Evolutionary conservation across 2,888 invertebrate species (phyloP).

Genomic region (Acrobeloides nanus): DNA sequence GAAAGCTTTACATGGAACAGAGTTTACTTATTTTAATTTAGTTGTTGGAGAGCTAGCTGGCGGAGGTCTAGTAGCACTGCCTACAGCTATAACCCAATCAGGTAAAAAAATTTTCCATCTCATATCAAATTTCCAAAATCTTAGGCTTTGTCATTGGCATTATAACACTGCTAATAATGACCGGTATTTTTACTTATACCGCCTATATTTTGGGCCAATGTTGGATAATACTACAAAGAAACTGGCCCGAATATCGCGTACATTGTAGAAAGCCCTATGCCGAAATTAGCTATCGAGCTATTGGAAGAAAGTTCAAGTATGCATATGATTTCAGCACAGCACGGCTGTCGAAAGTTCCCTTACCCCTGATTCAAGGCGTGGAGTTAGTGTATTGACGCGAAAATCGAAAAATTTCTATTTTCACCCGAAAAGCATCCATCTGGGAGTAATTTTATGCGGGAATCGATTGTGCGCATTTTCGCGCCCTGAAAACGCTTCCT

Average conservation of each 20-base stretch:
- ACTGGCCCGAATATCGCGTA: conserved; percentile 42
- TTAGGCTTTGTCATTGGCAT: conserved; percentile 38
- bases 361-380: too few species aligned
- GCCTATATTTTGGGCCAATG: conserved; percentile 41
- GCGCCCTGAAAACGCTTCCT: too few species aligned
- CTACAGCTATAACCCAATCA: conserved; percentile 46
- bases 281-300: conserved; percentile 46
- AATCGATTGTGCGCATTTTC: too few species aligned
- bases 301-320: too few species aligned
- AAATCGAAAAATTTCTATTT: too few species aligned
- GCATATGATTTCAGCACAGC: conserved; percentile 15
- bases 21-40: too few species aligned
- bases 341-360: too few species aligned
- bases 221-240: conserved; percentile 43
- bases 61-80: conserved; percentile 45
- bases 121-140: conserved; percentile 7
- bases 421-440: too few species aligned
- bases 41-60: conserved; percentile 49
- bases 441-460: too few species aligned
- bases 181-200: conserved; percentile 36
- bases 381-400: too few species aligned
- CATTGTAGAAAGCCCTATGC: conserved; percentile 47
- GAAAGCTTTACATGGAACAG: too few species aligned
- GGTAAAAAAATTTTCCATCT: conserved; percentile 20
- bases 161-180: conserved; percentile 31